Evolutionary conservation across 2,797 vertebrate species (phyloP).

Genomic region (Alectoris magna): DNA sequence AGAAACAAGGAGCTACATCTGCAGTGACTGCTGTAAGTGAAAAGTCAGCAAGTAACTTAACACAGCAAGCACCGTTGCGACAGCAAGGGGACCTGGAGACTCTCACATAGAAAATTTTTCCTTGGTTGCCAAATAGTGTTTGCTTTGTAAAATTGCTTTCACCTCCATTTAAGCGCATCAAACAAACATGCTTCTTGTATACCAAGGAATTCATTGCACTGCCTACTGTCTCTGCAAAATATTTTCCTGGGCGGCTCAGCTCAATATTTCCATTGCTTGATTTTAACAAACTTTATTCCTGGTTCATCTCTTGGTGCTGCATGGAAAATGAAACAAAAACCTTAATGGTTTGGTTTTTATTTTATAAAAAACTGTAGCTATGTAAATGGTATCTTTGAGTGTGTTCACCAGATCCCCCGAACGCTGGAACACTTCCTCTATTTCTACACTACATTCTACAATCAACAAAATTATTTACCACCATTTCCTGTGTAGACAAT

Average conservation of each 20-base stretch:
- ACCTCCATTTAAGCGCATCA: background rate
- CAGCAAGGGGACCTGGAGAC: accelerated
- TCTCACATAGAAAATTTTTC: background rate
- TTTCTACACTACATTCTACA: background rate
- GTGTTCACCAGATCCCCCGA: background rate
- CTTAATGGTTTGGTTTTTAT: background rate
- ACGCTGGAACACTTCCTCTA: background rate
- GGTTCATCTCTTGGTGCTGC: background rate
- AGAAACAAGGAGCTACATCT: background rate
- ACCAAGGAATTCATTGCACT: background rate
- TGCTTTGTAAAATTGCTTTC: background rate
- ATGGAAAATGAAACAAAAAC: background rate
- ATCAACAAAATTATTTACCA: background rate
- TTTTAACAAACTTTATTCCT: conserved; percentile 11
- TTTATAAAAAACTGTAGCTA: background rate
- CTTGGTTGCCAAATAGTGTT: background rate
- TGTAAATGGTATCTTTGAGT: background rate
- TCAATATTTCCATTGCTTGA: background rate
- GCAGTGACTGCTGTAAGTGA: background rate
- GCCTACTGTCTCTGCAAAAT: background rate
- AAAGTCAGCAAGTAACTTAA: background rate
- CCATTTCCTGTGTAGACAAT: background rate
- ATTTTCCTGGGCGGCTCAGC: background rate
- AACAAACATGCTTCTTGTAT: background rate
- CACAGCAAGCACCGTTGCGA: background rate